Evolutionary conservation across 2,113 vertebrate genomes (phyloP), one percentile per base, ranked within the genome.

Genomic region (Stomatorhinus ivindoensis): DNA sequence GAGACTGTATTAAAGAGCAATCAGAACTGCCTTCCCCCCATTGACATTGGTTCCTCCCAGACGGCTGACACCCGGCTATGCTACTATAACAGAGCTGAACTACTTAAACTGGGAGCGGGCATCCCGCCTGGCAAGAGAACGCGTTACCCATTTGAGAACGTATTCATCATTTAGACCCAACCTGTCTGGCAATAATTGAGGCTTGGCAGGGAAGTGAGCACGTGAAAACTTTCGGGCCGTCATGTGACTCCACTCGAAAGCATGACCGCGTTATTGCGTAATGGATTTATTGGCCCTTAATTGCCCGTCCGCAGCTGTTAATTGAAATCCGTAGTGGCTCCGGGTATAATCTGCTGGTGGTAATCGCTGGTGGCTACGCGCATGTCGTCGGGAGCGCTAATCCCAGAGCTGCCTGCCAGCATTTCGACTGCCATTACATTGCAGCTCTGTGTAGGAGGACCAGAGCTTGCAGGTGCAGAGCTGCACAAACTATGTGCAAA

Each of bases 131-230:
- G 69, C 88, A 89, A 42, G 44, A 42, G 51, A 88, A 47, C 7
- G 53, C 87, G 39, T 27, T 58, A 61, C 73, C 88, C 24, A 19
- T 53, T 88, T 90, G 53, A 84, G 88, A 87, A 88, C n/a, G 50
- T 87, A 90, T 87, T 80, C 51, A 88, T 85, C 84, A 53, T 88
- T 89, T 86, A 87, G 85, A 87, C 61, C 46, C 15, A 50, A 11
- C 50, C 83, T 90, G 35, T 84, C 31, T 83, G 48, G 48, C 6
- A 50, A 83, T 89, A 82, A 89, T 83, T 89, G n/a, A 27, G 69
- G 80, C 31, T 51, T 80, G 88, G 88, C 65, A 50, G 65, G 27
- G 51, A 76, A 53, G 15, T 11, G 27, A 21, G 31, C 10, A 21
- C 31, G 2, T 48, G 53, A 31, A 21, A 87, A 46, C 50, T 35